phyloP scores from a whole-genome alignment of 1,140 invertebrate genomes.

The Mamestra configurata region DNA sequence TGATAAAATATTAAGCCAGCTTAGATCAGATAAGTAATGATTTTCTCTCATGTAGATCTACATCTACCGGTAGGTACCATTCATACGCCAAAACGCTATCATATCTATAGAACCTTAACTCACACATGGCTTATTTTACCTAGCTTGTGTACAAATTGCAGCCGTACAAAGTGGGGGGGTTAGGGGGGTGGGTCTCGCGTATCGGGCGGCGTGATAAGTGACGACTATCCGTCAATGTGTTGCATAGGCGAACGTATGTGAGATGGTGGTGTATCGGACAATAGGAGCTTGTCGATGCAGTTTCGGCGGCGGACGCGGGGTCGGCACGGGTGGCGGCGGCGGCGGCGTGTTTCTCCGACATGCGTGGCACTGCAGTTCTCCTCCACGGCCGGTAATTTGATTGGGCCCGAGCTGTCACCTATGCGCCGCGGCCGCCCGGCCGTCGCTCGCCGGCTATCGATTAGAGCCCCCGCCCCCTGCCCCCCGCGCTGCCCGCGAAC shows the following conservation, averaged over 20 bases:
- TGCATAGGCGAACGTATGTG: conserved; percentile 66
- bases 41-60: too few species aligned
- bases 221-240: conserved; percentile 68
- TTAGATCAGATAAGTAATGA: too few species aligned
- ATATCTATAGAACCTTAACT: conserved; percentile 28
- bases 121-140: conserved; percentile 44
- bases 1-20: background rate
- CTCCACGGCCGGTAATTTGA: conserved; percentile 84
- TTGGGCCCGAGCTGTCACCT: conserved; percentile 87
- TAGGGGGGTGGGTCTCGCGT: conserved; percentile 59
- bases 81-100: background rate
- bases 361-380: conserved; percentile 80
- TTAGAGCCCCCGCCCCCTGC: conserved; percentile 83
- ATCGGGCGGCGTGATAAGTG: conserved; percentile 68
- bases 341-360: conserved; percentile 72
- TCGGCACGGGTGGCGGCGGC: conserved; percentile 66
- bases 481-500: conserved; percentile 83
- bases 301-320: conserved; percentile 60
- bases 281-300: conserved; percentile 74
- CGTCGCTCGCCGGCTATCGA: conserved; percentile 88
- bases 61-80: too few species aligned
- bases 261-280: conserved; percentile 68
- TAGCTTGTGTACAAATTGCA: conserved; percentile 56
- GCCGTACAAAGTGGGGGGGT: conserved; percentile 56
- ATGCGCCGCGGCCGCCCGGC: conserved; percentile 87